Conservation (phyloP, 2,888 invertebrate genomes). For the Caenorhabditis macrosperma region DNA sequence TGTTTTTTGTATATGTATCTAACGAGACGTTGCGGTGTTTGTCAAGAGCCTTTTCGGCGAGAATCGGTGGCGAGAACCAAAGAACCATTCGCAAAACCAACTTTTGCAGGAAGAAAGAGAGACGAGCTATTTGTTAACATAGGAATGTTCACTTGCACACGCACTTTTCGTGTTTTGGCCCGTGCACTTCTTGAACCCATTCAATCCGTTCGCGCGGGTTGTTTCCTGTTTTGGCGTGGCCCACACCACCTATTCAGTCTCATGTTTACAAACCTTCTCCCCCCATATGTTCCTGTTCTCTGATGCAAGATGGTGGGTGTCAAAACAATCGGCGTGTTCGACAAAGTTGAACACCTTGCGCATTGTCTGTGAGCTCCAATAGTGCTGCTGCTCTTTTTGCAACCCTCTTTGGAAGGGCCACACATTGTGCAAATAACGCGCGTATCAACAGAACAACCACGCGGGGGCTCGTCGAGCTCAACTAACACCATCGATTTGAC, state of each 20-base stretch:
- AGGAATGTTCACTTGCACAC: too few relatives aligned
- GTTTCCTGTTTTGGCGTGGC: conserved; percentile 5
- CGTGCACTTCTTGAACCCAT: conserved; percentile 1
- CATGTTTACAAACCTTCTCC: background rate
- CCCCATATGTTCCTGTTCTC: background rate
- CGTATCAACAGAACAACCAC: conserved; percentile 56
- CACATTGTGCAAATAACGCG: conserved; percentile 47
- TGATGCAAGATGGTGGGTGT: background rate
- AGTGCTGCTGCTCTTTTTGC: conserved; percentile 11
- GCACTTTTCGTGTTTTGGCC: too few relatives aligned
- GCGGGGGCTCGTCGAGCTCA: conserved; percentile 5
- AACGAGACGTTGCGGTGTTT: too few relatives aligned
- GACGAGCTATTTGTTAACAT: too few relatives aligned
- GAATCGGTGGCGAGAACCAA: too few relatives aligned
- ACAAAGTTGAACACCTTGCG: too few relatives aligned
- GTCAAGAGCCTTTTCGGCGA: too few relatives aligned
- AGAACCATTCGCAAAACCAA: too few relatives aligned
- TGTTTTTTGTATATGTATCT: too few relatives aligned
- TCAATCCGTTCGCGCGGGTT: background rate
- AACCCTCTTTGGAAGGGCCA: conserved; percentile 2
- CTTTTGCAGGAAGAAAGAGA: too few relatives aligned
- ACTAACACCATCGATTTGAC: conserved; percentile 30
- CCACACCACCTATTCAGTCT: background rate
- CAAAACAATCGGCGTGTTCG: background rate
- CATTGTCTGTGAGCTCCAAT: background rate